Conservation (phyloP, 2,797 vertebrate species). For the Chiroxiphia lanceolata region DNA sequence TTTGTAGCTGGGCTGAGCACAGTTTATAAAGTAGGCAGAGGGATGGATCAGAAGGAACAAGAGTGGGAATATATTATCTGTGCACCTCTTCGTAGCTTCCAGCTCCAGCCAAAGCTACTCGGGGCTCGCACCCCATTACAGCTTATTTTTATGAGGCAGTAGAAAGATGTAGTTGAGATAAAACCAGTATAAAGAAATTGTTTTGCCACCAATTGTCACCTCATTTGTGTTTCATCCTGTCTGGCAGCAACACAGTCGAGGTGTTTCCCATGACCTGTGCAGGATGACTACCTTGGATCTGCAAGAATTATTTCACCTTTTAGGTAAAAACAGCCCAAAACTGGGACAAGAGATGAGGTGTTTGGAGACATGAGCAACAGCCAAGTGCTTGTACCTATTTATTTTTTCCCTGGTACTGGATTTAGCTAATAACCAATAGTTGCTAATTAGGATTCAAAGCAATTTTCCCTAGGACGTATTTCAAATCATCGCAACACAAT, state of each 20-base stretch:
- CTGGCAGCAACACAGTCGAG: background rate
- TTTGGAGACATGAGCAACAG: background rate
- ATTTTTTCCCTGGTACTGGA: background rate
- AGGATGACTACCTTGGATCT: background rate
- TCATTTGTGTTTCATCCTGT: background rate
- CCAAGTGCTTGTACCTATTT: background rate
- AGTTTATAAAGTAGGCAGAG: background rate
- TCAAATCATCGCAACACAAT: background rate
- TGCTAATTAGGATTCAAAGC: background rate
- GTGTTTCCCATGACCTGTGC: background rate
- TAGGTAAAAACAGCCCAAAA: background rate
- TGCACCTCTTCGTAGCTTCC: background rate
- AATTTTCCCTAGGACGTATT: background rate
- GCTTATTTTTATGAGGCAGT: slow-evolving; percentile 1
- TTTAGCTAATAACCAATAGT: background rate
- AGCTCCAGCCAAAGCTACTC: background rate
- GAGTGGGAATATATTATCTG: background rate
- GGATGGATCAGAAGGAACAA: background rate
- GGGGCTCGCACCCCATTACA: background rate
- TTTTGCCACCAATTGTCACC: background rate
- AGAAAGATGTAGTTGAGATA: background rate
- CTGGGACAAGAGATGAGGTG: rapidly evolving
- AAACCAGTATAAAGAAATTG: background rate
- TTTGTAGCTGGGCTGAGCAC: background rate
- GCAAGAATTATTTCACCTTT: background rate